Evolutionary conservation across 2,113 vertebrate genomes (phyloP).

Genomic region (Actinemys pallida): DNA sequence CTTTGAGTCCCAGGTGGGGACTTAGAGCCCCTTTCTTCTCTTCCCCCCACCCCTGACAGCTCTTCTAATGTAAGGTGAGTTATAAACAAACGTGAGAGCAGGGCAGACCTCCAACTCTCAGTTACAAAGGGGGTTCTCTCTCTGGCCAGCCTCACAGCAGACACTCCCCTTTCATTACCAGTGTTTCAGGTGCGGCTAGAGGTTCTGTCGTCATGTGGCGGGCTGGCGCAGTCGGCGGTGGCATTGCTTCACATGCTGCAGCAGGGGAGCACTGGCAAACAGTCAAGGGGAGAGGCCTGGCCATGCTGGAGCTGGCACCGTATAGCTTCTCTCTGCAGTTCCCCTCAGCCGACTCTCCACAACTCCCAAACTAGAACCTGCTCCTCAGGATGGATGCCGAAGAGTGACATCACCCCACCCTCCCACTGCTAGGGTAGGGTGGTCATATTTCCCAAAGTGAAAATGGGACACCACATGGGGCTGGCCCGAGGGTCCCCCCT

Average conservation of each 20-base stretch:
- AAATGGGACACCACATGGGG: too few species aligned
- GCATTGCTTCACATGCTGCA: too few species aligned
- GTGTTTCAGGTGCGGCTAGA: background rate
- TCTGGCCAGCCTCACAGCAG: background rate
- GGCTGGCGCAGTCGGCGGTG: fast-evolving
- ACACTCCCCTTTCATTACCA: background rate
- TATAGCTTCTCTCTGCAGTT: background rate
- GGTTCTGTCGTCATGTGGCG: fast-evolving
- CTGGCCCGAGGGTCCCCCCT: too few species aligned
- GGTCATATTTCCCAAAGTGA: too few species aligned
- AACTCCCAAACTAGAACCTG: background rate
- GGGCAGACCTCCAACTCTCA: background rate
- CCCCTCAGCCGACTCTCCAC: background rate
- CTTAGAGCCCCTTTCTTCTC: background rate
- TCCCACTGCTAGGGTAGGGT: background rate
- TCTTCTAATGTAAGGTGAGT: background rate
- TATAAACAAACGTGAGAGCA: background rate
- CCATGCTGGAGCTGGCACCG: too few species aligned
- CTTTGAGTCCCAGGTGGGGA: background rate
- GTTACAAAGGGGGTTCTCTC: background rate
- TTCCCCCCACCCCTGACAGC: background rate
- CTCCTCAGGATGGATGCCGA: background rate
- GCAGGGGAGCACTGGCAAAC: too few species aligned
- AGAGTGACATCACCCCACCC: background rate
- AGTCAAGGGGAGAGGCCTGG: too few species aligned